Base-by-base conservation (phyloP, 2,888 invertebrate species). In the Agrotis ipsilon region DNA sequence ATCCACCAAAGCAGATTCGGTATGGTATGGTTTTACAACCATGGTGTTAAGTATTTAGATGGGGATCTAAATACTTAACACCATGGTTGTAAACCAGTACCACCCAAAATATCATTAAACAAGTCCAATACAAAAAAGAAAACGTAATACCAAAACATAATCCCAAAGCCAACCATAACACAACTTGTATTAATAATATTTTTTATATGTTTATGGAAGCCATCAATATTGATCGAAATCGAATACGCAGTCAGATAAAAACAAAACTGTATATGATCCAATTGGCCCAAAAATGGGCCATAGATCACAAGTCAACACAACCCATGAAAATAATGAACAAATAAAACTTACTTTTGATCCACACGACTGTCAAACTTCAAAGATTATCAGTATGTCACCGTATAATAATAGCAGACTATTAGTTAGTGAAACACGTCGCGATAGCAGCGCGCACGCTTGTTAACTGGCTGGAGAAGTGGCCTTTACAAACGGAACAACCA, bases 401-500 rank as follows among this genome's bases (percentile, higher is more conserved):
- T 60, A 58, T 49, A 72, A 66, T 78, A 76, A 69, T 72, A 79
- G 51, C 51, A 27, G 32, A 51, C 27, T 19, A 16, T 11, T 27
- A 21, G 76, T 43, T 60, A 45, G 18, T 46, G 49, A 71, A 82
- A 87, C 78, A 83, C 83, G 83, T 83, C 78, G 27, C 62, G 71
- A 73, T 72, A 72, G 78, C 52, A 73, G 75, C 83, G 83, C 83
- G 83, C 63, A 68, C 83, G 86, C 79, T 78, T 60, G 49, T 46
- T 63, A 60, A 85, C 81, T 83, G 78, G 67, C 81, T 83, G 78
- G 67, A 65, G 77, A 59, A 27, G 21, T 66, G 59, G 68, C 68
- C 69, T 75, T 51, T 64, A 60, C n/a, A 72, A 74, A 70, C 73
- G 62, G 60, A 70, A 75, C 66, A 64, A 59, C 67, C 64, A 75